Evolutionary conservation across 1,140 invertebrate genomes (phyloP), one percentile per base, ranked within the genome.

Genomic region (Littorina saxatilis): DNA sequence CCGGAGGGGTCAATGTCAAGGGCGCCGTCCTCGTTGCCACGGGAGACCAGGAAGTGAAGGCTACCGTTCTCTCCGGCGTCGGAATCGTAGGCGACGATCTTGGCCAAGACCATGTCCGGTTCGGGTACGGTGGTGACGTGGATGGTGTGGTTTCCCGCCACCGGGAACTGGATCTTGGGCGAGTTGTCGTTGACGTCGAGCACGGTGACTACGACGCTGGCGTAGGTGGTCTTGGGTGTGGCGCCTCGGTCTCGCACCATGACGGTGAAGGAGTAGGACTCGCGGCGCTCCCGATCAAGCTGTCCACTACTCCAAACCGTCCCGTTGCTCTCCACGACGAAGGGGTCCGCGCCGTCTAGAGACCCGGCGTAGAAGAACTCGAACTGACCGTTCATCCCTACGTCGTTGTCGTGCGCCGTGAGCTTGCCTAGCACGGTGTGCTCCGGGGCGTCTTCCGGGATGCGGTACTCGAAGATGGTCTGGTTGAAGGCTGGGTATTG

Each of bases 301-400:
- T 97, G 96, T 75, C 97, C 97, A 0, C 97, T 98, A 88, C 96
- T 96, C 0, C 98, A 95, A 43, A 98, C 95, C n/a, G 97, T 97
- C 80, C 97, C 98, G 90, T 97, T 97, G 0, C 63, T 95, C n/a
- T 84, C 63, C 11, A 89, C 86, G 23, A 70, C 58, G 75, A 89
- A 89, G 23, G 84, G 85, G 29, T 84, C 87, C 17, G 80, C 82
- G 20, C 78, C 78, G 58, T 84, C 79, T 20, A 82, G 37, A 15
- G 83, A 83, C 1, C 81, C 83, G 0, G 76, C 76, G 58, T 86
- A 70, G 80, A 88, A 92, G 84, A 87, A 90, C 84, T 88, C 75
- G 75, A 91, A 76, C 87, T 87, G 35, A 77, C 96, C 96, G 92
- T 98, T 98, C 11, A 95, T 93, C 40, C 96, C 96, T 88, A 96